Evolutionary conservation across 1,140 invertebrate species (phyloP), one percentile per base, ranked within the genome.

Genomic region (Pararge aegeria): DNA sequence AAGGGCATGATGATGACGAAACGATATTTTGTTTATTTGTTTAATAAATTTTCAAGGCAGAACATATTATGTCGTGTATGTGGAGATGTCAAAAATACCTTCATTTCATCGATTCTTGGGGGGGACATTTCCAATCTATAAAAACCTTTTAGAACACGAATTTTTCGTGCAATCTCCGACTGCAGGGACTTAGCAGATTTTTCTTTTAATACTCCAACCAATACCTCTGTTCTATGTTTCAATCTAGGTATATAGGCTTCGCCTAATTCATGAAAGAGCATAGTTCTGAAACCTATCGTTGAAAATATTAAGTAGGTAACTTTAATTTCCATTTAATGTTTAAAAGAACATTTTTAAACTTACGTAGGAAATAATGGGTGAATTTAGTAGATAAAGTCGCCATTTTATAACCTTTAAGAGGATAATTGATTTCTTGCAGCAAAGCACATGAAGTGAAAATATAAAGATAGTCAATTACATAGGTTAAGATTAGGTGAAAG

Each of bases 81-180:
- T n/a, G n/a, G n/a, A n/a, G n/a, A n/a, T n/a, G n/a, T n/a, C n/a
- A n/a, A n/a, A n/a, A 24, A 24, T 65, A 81, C 83, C 75, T 68
- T 15, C 27, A 74, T 63, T 67, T 86, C 83, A 27, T 64, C 38
- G 1, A 24, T 12, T 7, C 30, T 54, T 5, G 82, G 84, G 21
- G 71, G 73, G 10, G 75, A 59, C 71, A 87, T 80, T 70, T 87
- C 84, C 34, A 83, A 51, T 5, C 53, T 75, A 49, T 78, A 82
- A 70, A 62, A 87, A 24, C 66, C 82, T 64, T 82, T 82, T 1
- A 71, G 67, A 58, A 68, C 58, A 18, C 64, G 57, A 44, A 85
- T 64, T 69, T 80, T 87, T 16, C 55, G 49, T n/a, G 64, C 78
- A 7, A 83, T 24, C 50, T 81, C 68, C 0, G 81, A 78, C 44